Percentiles rank a stretch among this genome's conserved stretches.
Conservation (phyloP, 2,888 invertebrate genomes). For the Cecidostiba fungosa region DNA sequence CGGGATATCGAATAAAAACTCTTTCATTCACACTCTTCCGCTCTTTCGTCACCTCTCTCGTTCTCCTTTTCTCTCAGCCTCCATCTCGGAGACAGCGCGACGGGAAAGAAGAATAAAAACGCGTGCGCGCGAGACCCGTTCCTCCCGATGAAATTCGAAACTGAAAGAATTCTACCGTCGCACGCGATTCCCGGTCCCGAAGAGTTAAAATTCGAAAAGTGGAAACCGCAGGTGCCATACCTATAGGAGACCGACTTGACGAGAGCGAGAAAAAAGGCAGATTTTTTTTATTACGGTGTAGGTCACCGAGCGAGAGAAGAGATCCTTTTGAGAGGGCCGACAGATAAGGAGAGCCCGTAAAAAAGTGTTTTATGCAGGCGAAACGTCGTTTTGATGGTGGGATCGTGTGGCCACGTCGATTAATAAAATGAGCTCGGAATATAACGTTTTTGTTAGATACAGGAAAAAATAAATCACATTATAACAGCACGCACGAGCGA, state of each 20-base stretch:
- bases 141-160: slow-evolving; percentile 61
- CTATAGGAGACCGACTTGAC: slow-evolving; percentile 5
- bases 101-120: background rate
- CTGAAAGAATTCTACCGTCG: slow-evolving; percentile 63
- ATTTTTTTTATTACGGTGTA: slow-evolving; percentile 60
- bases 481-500: too few species aligned
- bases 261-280: slow-evolving; percentile 25
- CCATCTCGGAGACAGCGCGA: background rate
- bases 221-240: slow-evolving; percentile 59
- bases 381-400: slow-evolving; percentile 38
- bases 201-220: slow-evolving; percentile 60
- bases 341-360: slow-evolving; percentile 54
- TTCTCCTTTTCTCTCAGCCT: background rate
- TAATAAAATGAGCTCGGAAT: slow-evolving; percentile 50
- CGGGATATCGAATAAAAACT: slow-evolving; percentile 13
- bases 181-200: slow-evolving; percentile 50
- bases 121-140: slow-evolving; percentile 17
- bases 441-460: background rate
- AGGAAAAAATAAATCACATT: too few species aligned
- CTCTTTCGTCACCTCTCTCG: slow-evolving; percentile 53
- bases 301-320: slow-evolving; percentile 26
- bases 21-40: slow-evolving; percentile 44
- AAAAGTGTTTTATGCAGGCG: slow-evolving; percentile 58
- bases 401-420: slow-evolving; percentile 35
- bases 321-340: slow-evolving; percentile 58